Percentiles rank a stretch among this genome's conserved stretches.
phyloP scores from a whole-genome alignment of 1,140 invertebrate species.

The Scaptodrosophila lebanonensis region DNA sequence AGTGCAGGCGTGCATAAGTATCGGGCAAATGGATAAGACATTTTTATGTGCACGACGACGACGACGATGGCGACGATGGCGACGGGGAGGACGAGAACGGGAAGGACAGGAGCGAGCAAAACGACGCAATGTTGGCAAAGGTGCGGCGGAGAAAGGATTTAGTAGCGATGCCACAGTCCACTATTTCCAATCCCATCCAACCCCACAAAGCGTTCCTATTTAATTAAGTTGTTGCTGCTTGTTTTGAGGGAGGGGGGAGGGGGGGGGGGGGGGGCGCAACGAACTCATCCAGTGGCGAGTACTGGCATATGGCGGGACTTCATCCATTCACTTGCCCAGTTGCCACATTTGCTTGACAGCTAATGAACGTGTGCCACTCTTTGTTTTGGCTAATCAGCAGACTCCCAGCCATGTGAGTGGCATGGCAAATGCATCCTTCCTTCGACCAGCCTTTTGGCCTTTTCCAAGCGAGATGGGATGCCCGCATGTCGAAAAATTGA shows the following conservation, averaged over 20 bases:
- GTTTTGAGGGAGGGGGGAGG: no score
- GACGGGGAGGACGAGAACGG: no score
- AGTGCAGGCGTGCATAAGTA: slow-evolving; percentile 74
- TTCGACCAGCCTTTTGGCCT: no score
- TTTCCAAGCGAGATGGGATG: no score
- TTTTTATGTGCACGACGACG: slow-evolving; percentile 42
- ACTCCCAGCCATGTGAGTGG: slow-evolving; percentile 37
- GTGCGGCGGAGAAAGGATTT: slow-evolving; percentile 21
- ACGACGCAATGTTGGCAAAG: neutral
- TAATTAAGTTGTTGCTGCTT: slow-evolving; percentile 54
- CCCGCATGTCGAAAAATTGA: no score
- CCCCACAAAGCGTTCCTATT: slow-evolving; percentile 28
- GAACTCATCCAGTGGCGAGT: slow-evolving; percentile 38
- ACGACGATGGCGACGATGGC: neutral
- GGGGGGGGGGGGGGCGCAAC: no score
- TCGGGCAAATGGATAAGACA: slow-evolving; percentile 72
- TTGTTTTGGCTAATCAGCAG: slow-evolving; percentile 62
- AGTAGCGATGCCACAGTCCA: no score
- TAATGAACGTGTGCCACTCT: slow-evolving; percentile 54
- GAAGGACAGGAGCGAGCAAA: no score
- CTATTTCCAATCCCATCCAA: slow-evolving; percentile 2
- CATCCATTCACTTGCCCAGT: neutral
- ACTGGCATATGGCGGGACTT: slow-evolving; percentile 41
- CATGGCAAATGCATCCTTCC: slow-evolving; percentile 38
- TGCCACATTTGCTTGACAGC: slow-evolving; percentile 55